Evolutionary conservation across 2,888 invertebrate genomes (phyloP), one percentile per base, ranked within the genome.

Genomic region (Gari tellinella): DNA sequence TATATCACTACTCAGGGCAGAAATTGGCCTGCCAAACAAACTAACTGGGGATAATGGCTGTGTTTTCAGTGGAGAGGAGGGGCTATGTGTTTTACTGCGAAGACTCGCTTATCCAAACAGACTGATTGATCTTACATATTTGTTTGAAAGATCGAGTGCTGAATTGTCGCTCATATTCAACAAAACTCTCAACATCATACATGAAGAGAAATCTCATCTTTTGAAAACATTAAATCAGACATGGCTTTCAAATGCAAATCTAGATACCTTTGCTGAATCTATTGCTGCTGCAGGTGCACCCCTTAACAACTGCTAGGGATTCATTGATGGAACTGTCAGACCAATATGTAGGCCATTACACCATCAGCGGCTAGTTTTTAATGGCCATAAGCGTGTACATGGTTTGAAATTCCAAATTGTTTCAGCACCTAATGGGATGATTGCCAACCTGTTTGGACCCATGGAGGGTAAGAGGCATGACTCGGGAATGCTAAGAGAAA

Each of bases 361-460:
- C 8, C 14, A 62, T 19, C 69, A 78, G 57, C 31, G 43, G 7
- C n/a, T 49, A 12, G 51, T 49, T 8, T 49, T 21, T 19, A 70
- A 55, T 55, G 72, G 65, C 12, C 60, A 66, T 23, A 72, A 72
- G 37, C 25, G 72, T 12, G 19, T 41, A 8, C 65, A 66, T 53
- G 23, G 52, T n/a, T 52, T 68, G n/a, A 72, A 67, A 31, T 70
- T 60, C 15, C 62, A 60, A 48, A 21, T 17, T 31, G 62, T 48
- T n/a, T n/a, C n/a, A n/a, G n/a, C n/a, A n/a, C n/a, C n/a, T n/a
- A 66, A 60, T 49, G 72, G 73, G 5, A n/a, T 81, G 41, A 70
- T 74, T 38, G 72, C 58, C 15, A 40, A 56, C 43, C 19, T 72
- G 65, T 72, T 48, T 55, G 56, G 55, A 17, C 72, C 65, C n/a